Conservation (phyloP, 1,140 invertebrate genomes). For the Ditylenchus dipsaci region DNA sequence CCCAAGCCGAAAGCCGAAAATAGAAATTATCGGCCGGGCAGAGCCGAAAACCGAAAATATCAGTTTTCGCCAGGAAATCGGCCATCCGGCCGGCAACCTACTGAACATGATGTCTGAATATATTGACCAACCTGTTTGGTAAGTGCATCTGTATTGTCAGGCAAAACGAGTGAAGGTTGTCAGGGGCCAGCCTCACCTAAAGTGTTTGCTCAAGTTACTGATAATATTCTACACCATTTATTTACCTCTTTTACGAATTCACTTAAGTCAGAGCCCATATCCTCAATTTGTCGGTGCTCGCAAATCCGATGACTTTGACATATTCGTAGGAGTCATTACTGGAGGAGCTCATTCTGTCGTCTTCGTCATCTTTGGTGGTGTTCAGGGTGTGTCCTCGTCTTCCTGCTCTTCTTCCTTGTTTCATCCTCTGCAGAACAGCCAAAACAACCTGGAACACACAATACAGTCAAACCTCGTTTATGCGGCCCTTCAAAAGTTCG, state of each 20-base stretch:
- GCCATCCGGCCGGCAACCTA: too few species aligned
- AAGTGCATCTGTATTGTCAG: constrained; percentile 9
- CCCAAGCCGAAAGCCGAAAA: too few species aligned
- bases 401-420: neutral
- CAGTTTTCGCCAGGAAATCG: too few species aligned
- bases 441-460: constrained; percentile 15
- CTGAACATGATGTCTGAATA: too few species aligned
- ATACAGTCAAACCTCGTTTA: too few species aligned
- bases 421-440: constrained; percentile 7
- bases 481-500: too few species aligned
- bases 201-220: too few species aligned
- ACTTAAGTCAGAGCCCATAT: constrained; percentile 30
- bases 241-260: constrained; percentile 42
- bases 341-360: constrained; percentile 18
- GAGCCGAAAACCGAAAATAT: too few species aligned
- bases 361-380: constrained; percentile 12
- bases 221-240: too few species aligned
- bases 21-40: too few species aligned
- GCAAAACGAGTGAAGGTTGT: constrained; percentile 25
- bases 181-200: constrained; percentile 15
- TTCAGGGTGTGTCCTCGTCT: neutral
- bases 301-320: constrained; percentile 37
- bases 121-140: constrained; percentile 26
- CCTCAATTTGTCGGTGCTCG: constrained; percentile 11
- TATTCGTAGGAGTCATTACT: constrained; percentile 35